phyloP scores from a whole-genome alignment of 2,113 vertebrate genomes.

The Eptatretus burgeri region DNA sequence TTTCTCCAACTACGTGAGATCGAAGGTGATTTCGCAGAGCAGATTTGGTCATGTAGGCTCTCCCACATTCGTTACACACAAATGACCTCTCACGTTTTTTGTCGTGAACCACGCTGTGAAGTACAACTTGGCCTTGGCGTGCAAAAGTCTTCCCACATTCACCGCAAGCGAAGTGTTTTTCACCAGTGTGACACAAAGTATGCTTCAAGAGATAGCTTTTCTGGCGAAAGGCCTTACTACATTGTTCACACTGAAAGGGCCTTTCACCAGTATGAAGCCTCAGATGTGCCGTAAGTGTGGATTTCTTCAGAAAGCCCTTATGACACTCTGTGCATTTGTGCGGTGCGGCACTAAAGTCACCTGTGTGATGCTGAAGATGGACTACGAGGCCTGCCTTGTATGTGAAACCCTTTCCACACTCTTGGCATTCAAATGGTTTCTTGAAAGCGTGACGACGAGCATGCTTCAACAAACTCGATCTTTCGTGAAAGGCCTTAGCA shows the following conservation, averaged over 20 bases:
- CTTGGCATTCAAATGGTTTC: not conserved
- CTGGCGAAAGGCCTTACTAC: constrained; percentile 15
- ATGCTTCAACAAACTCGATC: not conserved
- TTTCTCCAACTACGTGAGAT: not conserved
- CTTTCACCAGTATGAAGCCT: not conserved
- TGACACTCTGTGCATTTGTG: not conserved
- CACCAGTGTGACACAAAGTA: constrained; percentile 12
- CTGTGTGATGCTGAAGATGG: constrained; percentile 11
- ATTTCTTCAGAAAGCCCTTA: not conserved
- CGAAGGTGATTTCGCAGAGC: not conserved
- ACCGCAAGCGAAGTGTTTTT: constrained; percentile 12
- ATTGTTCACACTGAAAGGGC: constrained; percentile 12
- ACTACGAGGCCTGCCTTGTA: constrained; percentile 13
- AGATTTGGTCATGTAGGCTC: not conserved
- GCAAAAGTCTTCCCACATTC: constrained; percentile 15
- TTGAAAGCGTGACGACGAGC: not conserved
- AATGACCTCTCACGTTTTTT: not conserved
- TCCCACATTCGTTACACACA: not conserved
- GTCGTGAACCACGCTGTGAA: constrained; percentile 13
- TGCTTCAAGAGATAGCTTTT: constrained; percentile 17
- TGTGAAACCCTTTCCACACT: constrained; percentile 11
- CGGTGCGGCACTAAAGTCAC: not conserved
- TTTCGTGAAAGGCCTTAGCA: not conserved
- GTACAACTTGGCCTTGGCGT: constrained; percentile 16
- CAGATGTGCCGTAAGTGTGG: not conserved